A percentile compares a stretch with the other conserved stretches of the same genome.
phyloP scores from a whole-genome alignment of 2,888 invertebrate species.

The Tipula confusa region DNA sequence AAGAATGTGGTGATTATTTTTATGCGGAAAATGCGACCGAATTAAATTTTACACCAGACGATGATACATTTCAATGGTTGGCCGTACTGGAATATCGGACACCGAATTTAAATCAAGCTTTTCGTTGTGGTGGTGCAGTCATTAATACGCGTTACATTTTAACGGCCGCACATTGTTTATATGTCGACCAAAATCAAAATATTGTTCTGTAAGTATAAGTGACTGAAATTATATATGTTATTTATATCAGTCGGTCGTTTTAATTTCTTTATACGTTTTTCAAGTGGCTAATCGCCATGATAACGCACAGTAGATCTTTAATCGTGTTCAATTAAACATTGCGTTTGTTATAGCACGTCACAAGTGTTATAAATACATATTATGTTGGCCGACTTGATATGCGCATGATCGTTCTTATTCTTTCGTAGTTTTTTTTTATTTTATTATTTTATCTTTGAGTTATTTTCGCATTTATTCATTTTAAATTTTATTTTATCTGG shows the following conservation, averaged over 20 bases:
- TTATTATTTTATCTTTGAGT: not conserved
- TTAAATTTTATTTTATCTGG: not conserved
- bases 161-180: conserved; percentile 21
- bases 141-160: not conserved
- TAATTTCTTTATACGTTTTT: not conserved
- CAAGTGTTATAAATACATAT: not conserved
- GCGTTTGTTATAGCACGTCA: not conserved
- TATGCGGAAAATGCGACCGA: no score
- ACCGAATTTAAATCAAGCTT: no score
- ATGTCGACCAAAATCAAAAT: not conserved
- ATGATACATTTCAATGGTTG: not conserved
- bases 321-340: not conserved
- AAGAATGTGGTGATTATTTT: not conserved
- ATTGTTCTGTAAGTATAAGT: not conserved
- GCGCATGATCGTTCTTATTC: not conserved
- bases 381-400: not conserved
- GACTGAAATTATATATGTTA: not conserved
- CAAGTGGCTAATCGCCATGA: not conserved
- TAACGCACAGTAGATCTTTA: not conserved
- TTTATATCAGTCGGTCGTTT: not conserved
- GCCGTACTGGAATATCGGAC: not conserved
- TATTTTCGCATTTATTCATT: not conserved
- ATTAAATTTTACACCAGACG: not conserved
- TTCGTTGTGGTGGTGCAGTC: not conserved
- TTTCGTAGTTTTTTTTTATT: not conserved